phyloP scores from a whole-genome alignment of 2,888 invertebrate species.

The Netelia inedita region DNA sequence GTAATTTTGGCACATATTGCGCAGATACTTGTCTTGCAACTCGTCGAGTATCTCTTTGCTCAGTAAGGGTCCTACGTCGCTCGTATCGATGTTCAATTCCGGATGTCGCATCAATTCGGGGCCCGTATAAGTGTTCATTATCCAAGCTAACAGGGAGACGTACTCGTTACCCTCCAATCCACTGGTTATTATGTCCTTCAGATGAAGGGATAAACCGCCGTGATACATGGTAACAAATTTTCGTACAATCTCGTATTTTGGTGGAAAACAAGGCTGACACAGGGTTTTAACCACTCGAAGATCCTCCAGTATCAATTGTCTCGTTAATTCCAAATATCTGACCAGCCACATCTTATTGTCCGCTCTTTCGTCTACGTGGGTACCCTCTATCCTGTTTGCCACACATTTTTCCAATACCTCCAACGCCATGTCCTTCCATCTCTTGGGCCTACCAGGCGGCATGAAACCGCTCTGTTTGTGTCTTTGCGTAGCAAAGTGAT shows the following conservation, averaged over 20 bases:
- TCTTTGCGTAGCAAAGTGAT: conserved; percentile 93
- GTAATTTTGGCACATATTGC: conserved; percentile 96
- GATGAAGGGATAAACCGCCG: conserved; percentile 91
- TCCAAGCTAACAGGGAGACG: conserved; percentile 97
- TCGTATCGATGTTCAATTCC: conserved; percentile 92
- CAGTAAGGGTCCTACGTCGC: conserved; percentile 91
- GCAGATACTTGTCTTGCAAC: conserved; percentile 93
- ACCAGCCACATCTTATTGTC: conserved; percentile 98
- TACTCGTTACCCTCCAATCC: conserved; percentile 98
- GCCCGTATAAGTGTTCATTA: conserved; percentile 95
- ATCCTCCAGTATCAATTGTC: conserved; percentile 96
- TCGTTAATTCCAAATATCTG: conserved; percentile 94
- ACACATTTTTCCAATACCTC: conserved; percentile 93
- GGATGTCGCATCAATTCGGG: conserved; percentile 95
- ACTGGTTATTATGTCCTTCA: conserved; percentile 94
- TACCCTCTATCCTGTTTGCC: conserved; percentile 95
- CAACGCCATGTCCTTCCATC: conserved; percentile 95
- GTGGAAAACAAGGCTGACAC: conserved; percentile 97
- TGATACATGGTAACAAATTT: conserved; percentile 98
- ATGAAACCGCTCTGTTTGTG: conserved; percentile 94
- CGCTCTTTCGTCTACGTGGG: conserved; percentile 95
- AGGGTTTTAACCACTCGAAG: conserved; percentile 95
- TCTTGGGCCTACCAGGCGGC: conserved; percentile 97
- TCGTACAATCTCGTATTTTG: conserved; percentile 96
- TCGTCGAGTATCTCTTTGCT: conserved; percentile 90